phyloP scores from a whole-genome alignment of 2,888 invertebrate species.

The Eristalinus sepulchralis region DNA sequence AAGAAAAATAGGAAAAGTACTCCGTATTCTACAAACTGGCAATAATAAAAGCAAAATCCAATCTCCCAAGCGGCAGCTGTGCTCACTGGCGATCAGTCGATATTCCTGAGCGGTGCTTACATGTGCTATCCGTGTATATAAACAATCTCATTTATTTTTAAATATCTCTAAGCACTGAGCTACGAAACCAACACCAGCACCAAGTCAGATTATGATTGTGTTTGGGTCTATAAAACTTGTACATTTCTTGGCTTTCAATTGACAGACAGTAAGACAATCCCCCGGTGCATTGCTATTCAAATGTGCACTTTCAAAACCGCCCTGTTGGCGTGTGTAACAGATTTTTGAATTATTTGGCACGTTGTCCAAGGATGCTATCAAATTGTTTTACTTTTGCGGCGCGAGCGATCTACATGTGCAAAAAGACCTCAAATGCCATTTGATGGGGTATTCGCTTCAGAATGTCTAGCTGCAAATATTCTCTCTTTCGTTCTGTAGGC shows the following conservation, averaged over 20 bases:
- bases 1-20: background rate
- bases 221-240: background rate
- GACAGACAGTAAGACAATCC: constrained; percentile 1
- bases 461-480: background rate
- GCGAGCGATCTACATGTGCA: background rate
- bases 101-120: background rate
- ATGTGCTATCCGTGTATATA: background rate
- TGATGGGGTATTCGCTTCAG: background rate
- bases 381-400: constrained; percentile 35
- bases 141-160: constrained; percentile 34
- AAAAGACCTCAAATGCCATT: background rate
- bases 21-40: background rate
- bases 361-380: constrained; percentile 60
- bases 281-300: background rate
- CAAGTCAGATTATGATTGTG: background rate
- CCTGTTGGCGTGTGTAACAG: constrained; percentile 20
- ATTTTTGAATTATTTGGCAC: constrained; percentile 58
- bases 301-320: background rate
- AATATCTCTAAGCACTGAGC: background rate
- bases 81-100: background rate
- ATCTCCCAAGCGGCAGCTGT: background rate
- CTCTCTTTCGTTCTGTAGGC: background rate
- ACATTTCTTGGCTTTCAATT: constrained; percentile 18
- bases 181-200: background rate
- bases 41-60: background rate